These are phyloP conservation scores for Anisognathus igniventris DNA, from an alignment of 2,797 vertebrate genomes.

Conservation along the genomic window DNA sequence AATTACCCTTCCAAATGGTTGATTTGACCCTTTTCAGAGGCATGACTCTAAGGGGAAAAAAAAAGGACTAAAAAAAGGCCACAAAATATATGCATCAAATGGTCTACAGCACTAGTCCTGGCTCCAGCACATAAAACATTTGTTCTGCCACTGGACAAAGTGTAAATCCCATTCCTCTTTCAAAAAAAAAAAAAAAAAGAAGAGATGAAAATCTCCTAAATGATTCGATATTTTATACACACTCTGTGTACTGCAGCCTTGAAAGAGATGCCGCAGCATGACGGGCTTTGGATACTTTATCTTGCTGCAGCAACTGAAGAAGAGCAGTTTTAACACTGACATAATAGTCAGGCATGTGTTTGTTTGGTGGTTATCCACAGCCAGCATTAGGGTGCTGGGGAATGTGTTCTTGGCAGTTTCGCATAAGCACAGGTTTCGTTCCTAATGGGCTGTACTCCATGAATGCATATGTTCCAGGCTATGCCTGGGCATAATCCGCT, in stretches of 20 bases:
- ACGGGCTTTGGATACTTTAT: conserved; percentile 45
- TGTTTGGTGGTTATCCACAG: background rate
- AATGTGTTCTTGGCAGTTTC: background rate
- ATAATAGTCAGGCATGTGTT: conserved; percentile 40
- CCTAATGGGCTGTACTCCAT: background rate
- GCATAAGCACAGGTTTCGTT: background rate
- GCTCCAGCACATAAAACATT: conserved; percentile 42
- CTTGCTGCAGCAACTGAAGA: conserved; percentile 50
- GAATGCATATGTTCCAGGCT: background rate
- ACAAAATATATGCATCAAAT: conserved; percentile 18
- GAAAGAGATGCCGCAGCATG: conserved; percentile 22
- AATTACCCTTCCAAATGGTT: background rate
- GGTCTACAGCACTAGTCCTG: conserved; percentile 13
- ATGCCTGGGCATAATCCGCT: background rate
- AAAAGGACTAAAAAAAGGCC: background rate
- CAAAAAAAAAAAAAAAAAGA: background rate
- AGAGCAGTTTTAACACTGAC: conserved; percentile 57
- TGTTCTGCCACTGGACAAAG: background rate
- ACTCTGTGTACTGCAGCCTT: background rate
- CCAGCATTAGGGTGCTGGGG: background rate
- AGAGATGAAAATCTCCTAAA: conserved; percentile 3
- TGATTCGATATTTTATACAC: conserved; percentile 29
- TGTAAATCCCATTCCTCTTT: conserved; percentile 16
- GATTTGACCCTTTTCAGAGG: conserved; percentile 3
- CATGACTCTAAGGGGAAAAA: background rate